Evolutionary conservation across 2,888 invertebrate species (phyloP).

Genomic region (Eilema griseolum): DNA sequence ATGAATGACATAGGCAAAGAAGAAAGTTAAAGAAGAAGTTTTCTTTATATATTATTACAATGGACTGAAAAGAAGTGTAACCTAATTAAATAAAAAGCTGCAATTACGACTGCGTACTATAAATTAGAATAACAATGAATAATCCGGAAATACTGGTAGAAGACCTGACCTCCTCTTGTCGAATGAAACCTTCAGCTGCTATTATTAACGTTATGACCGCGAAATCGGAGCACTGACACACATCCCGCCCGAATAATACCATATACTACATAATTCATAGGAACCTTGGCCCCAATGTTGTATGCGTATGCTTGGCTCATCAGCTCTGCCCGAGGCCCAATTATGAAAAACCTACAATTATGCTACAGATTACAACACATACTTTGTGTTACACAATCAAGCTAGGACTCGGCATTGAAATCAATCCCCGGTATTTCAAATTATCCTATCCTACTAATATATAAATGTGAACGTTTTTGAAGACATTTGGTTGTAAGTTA

Average conservation of each 20-base stretch:
- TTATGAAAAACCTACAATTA: slow-evolving; percentile 45
- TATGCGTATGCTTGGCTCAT: slow-evolving; percentile 59
- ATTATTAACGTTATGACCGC: slow-evolving; percentile 82
- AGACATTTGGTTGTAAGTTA: no score
- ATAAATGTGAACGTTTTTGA: no score
- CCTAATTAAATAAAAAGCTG: slow-evolving; percentile 21
- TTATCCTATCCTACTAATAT: not conserved
- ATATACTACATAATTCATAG: slow-evolving; percentile 85
- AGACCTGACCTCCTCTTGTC: slow-evolving; percentile 79
- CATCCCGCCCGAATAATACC: slow-evolving; percentile 83
- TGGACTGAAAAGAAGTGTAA: not conserved
- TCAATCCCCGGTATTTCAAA: not conserved
- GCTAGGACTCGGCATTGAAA: not conserved
- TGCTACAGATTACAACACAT: slow-evolving; percentile 21
- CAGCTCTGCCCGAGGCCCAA: slow-evolving; percentile 47
- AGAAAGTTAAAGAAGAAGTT: slow-evolving; percentile 2
- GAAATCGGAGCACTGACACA: slow-evolving; percentile 83
- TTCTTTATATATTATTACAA: not conserved
- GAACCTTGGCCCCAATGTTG: slow-evolving; percentile 82
- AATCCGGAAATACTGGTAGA: slow-evolving; percentile 75
- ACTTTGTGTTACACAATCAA: slow-evolving; percentile 18
- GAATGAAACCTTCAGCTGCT: slow-evolving; percentile 81
- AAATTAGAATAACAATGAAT: slow-evolving; percentile 57
- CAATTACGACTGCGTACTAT: slow-evolving; percentile 29
- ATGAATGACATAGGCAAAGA: not conserved